Evolutionary conservation across 2,113 vertebrate species (phyloP), one percentile per base, ranked within the genome.

Genomic region (Trichechus manatus): DNA sequence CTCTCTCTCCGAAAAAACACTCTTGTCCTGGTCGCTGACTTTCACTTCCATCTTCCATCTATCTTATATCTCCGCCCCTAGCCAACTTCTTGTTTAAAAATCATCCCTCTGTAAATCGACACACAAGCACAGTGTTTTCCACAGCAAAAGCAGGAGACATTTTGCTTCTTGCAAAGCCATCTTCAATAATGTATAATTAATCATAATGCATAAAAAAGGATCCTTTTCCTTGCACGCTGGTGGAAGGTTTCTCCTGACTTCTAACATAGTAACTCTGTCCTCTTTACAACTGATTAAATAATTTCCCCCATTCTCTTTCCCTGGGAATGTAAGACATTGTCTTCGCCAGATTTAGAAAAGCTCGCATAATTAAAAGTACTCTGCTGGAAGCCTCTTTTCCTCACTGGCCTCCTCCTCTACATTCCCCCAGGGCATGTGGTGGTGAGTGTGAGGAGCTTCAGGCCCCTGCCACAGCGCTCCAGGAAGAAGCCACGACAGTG

Each of bases 171-270:
- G 92, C 85, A 97, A 96, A 97, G 64, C 90, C 90, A 56, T 91
- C 95, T 70, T 87, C 86, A 61, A 95, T 86, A 42, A 92, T 86
- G 90, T 91, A 88, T 96, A 97, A 97, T 97, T 98, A 93, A 95
- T 93, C 82, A 95, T 68, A 92, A 89, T 9, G 2, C 80, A 50
- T n/a, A 36, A 70, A 74, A 94, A 90, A 95, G 94, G 25, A 33
- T 7, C 61, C 81, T 74, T 92, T 95, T 64, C 92, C 66, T 75
- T 82, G 90, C 42, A 81, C 4, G n/a, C 89, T 64, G 77, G 70
- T 87, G 72, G 70, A 72, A 94, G 96, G 94, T 96, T 96, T 94
- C 70, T 90, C 91, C 94, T 88, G 90, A 88, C 90, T 85, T 82
- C 87, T 79, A 90, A 95, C 8, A 9, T 22, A 88, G 20, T 31